A percentile compares a stretch with the other conserved stretches of the same genome.
phyloP scores from a whole-genome alignment of 2,113 vertebrate genomes.

The Hippotragus niger region DNA sequence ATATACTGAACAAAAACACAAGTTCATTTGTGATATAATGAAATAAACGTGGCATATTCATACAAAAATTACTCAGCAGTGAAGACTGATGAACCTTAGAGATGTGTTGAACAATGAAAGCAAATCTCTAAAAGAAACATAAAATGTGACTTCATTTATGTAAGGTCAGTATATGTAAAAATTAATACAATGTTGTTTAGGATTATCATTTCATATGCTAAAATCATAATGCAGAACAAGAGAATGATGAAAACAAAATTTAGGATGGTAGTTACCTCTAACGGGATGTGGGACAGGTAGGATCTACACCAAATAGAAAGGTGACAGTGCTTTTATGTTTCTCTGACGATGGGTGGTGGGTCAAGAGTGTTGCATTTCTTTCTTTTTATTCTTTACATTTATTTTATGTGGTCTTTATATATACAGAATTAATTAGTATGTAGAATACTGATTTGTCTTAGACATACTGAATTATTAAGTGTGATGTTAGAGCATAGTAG shows the following conservation, averaged over 20 bases:
- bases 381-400: not conserved
- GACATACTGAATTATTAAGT: not conserved
- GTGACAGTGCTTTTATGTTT: rapidly evolving
- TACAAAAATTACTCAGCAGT: not conserved
- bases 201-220: not conserved
- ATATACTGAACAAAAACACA: not conserved
- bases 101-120: not conserved
- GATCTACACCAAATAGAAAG: not conserved
- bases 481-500: not conserved
- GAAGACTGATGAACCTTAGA: not conserved
- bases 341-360: rapidly evolving
- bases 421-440: not conserved
- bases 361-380: not conserved
- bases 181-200: not conserved
- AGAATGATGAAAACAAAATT: not conserved
- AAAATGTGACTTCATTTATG: not conserved
- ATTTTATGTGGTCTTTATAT: not conserved
- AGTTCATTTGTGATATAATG: not conserved
- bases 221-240: not conserved
- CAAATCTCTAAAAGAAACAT: not conserved
- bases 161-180: not conserved
- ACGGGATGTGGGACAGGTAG: rapidly evolving
- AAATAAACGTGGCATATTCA: not conserved
- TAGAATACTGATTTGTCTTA: not conserved
- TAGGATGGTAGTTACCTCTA: not conserved